phyloP scores from a whole-genome alignment of 1,140 invertebrate genomes.

The Caenorhabditis tropicalis region DNA sequence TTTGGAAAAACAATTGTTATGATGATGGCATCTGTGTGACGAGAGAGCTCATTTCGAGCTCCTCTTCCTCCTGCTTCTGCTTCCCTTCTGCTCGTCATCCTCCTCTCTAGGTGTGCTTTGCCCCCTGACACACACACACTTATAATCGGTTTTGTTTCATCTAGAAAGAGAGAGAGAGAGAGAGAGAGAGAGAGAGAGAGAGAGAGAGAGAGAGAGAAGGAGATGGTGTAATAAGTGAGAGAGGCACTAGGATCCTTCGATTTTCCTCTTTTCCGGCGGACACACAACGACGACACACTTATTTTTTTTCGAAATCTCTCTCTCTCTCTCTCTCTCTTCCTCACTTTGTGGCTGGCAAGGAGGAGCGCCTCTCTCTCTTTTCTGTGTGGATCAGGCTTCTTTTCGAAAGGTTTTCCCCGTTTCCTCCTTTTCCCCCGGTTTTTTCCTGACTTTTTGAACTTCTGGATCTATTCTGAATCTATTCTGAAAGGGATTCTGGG shows the following conservation, averaged over 20 bases:
- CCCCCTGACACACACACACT: neutral
- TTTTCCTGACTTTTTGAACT: too few relatives aligned
- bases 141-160: slow-evolving; percentile 14
- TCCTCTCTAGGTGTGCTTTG: neutral
- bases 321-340: neutral
- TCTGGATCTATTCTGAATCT: too few relatives aligned
- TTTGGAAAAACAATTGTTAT: slow-evolving; percentile 14
- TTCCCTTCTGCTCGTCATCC: too few relatives aligned
- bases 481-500: too few relatives aligned
- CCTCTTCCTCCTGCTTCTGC: too few relatives aligned
- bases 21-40: too few relatives aligned
- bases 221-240: neutral
- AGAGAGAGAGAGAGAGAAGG: neutral
- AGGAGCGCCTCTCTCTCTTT: too few relatives aligned
- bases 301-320: neutral
- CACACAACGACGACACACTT: neutral
- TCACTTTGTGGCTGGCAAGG: too few relatives aligned
- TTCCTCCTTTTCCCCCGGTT: too few relatives aligned
- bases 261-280: neutral
- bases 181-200: neutral
- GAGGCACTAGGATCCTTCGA: neutral
- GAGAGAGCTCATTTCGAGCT: too few relatives aligned
- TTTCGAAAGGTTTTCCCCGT: too few relatives aligned
- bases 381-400: too few relatives aligned
- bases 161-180: neutral